Conservation (phyloP, 2,888 invertebrate genomes). For the Himalopsyche japonica region DNA sequence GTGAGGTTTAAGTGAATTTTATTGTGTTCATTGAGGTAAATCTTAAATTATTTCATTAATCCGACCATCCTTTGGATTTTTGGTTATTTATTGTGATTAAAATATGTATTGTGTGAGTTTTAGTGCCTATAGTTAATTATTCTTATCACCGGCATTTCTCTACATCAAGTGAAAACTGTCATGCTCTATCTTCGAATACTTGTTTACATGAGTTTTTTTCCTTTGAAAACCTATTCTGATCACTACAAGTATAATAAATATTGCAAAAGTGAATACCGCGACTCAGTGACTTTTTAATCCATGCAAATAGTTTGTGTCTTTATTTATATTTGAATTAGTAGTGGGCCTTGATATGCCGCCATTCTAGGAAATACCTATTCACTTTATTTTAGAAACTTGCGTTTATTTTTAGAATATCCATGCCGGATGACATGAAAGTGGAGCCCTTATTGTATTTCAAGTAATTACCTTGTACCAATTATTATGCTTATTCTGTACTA, state of each 20-base stretch:
- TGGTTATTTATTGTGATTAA: background rate
- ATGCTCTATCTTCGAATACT: background rate
- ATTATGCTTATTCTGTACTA: background rate
- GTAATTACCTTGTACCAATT: background rate
- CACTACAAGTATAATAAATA: background rate
- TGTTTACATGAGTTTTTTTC: background rate
- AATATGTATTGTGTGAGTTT: background rate
- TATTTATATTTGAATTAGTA: too few species aligned
- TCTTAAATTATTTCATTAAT: slow-evolving; percentile 17
- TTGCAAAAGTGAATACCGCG: too few species aligned
- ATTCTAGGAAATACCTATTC: background rate
- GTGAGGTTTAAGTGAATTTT: slow-evolving; percentile 14
- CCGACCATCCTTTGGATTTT: slow-evolving; percentile 1
- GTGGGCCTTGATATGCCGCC: background rate
- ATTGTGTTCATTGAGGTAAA: slow-evolving; percentile 29
- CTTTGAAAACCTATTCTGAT: background rate
- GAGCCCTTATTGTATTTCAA: background rate
- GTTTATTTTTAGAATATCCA: background rate
- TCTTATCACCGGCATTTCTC: background rate
- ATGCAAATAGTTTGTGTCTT: too few species aligned
- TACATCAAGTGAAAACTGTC: background rate
- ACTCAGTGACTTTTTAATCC: too few species aligned
- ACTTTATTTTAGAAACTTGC: background rate
- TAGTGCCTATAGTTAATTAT: background rate
- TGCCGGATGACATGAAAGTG: background rate